Evolutionary conservation across 2,797 vertebrate genomes (phyloP).

Genomic region (Macrochelys suwanniensis): DNA sequence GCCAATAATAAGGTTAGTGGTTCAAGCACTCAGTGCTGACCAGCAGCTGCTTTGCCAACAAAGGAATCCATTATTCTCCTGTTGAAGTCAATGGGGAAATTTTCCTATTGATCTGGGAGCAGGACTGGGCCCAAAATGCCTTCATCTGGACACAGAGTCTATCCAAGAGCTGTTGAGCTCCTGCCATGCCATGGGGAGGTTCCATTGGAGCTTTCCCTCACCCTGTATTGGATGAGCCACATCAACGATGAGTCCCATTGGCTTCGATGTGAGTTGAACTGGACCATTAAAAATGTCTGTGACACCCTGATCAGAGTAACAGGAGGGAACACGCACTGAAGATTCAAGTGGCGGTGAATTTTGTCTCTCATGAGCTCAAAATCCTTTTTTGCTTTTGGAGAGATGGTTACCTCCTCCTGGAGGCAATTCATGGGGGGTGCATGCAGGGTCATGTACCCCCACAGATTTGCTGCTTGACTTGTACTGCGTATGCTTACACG

Average conservation of each 20-base stretch:
- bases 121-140: background rate
- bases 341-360: background rate
- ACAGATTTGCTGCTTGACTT: too few relatives aligned
- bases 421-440: too few relatives aligned
- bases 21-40: background rate
- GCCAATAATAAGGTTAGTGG: background rate
- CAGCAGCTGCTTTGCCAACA: too few relatives aligned
- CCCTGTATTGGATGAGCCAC: rapidly evolving
- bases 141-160: background rate
- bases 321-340: background rate
- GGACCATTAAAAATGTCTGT: background rate
- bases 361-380: background rate
- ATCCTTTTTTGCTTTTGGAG: background rate
- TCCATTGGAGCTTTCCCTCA: background rate
- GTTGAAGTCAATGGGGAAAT: background rate
- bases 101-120: background rate
- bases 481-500: too few relatives aligned
- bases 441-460: too few relatives aligned
- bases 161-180: too few relatives aligned
- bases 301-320: background rate
- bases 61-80: background rate
- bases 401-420: background rate
- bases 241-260: background rate
- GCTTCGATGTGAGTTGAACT: background rate
- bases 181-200: too few relatives aligned